Evolutionary conservation across 2,113 vertebrate species (phyloP).

Genomic region (Syrrhaptes paradoxus): DNA sequence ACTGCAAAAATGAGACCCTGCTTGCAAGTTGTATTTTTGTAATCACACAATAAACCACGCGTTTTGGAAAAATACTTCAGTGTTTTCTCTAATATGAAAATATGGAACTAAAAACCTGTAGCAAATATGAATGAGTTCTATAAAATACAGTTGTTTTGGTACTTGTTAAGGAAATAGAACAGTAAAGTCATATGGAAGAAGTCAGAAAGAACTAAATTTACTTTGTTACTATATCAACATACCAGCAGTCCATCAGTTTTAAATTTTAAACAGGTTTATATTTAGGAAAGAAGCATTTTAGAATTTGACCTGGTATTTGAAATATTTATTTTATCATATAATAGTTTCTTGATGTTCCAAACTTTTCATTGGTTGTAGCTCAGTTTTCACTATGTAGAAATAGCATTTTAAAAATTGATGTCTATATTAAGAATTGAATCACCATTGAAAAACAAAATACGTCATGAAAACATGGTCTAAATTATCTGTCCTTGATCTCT

Average conservation of each 20-base stretch:
- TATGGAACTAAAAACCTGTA: neutral
- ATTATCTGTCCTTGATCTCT: neutral
- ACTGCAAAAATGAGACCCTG: neutral
- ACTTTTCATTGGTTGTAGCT: neutral
- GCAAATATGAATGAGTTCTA: neutral
- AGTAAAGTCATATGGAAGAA: conserved; percentile 11
- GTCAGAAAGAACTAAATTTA: conserved; percentile 28
- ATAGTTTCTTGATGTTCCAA: neutral
- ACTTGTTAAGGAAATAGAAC: neutral
- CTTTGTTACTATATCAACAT: neutral
- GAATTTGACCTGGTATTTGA: conserved; percentile 14
- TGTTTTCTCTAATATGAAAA: neutral
- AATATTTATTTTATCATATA: neutral
- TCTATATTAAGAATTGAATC: neutral
- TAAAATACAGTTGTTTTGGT: conserved; percentile 1
- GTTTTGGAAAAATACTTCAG: neutral
- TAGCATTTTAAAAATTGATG: neutral
- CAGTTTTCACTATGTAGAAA: neutral
- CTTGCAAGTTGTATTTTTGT: neutral
- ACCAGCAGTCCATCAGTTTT: neutral
- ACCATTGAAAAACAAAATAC: neutral
- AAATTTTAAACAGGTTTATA: conserved; percentile 26
- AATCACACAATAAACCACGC: neutral
- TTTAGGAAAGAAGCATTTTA: conserved; percentile 29
- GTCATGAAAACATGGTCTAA: neutral